phyloP scores from a whole-genome alignment of 2,888 invertebrate species.

The Thumatha senex region DNA sequence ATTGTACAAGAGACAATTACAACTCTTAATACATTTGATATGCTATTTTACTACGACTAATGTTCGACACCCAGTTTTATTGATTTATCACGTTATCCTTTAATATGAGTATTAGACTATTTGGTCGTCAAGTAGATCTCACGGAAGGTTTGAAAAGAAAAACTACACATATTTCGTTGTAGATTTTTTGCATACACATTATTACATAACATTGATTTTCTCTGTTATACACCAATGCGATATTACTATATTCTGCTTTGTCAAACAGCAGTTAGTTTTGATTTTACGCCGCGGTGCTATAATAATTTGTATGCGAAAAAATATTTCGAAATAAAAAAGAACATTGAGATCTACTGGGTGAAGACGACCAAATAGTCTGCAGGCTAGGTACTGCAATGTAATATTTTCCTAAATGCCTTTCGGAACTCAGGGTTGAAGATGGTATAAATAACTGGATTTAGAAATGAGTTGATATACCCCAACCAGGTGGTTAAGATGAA shows the following conservation, averaged over 20 bases:
- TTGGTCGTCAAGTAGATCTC: conserved; percentile 63
- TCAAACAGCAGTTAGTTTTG: not conserved
- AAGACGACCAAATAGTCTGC: conserved; percentile 74
- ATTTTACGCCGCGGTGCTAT: not conserved
- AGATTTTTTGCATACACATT: conserved; percentile 22
- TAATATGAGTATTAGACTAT: conserved; percentile 34
- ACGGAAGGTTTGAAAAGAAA: conserved; percentile 12
- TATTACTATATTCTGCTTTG: no score
- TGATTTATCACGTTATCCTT: conserved; percentile 50
- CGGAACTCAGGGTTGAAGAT: conserved; percentile 99
- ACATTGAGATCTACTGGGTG: conserved; percentile 57
- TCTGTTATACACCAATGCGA: not conserved
- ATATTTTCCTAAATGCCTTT: conserved; percentile 98
- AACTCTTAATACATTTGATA: conserved; percentile 49
- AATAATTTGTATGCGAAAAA: conserved; percentile 17
- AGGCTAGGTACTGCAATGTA: conserved; percentile 86
- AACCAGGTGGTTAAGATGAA: conserved; percentile 99
- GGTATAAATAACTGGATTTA: conserved; percentile 97
- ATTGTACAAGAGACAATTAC: conserved; percentile 21
- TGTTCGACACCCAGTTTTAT: conserved; percentile 36
- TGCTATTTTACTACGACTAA: conserved; percentile 56
- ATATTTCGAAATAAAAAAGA: conserved; percentile 14
- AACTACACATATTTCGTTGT: conserved; percentile 32
- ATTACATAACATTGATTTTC: conserved; percentile 1
- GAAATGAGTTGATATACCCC: conserved; percentile 98